Base-by-base conservation (phyloP, 2,797 vertebrate species). In the Limnodromus scolopaceus region DNA sequence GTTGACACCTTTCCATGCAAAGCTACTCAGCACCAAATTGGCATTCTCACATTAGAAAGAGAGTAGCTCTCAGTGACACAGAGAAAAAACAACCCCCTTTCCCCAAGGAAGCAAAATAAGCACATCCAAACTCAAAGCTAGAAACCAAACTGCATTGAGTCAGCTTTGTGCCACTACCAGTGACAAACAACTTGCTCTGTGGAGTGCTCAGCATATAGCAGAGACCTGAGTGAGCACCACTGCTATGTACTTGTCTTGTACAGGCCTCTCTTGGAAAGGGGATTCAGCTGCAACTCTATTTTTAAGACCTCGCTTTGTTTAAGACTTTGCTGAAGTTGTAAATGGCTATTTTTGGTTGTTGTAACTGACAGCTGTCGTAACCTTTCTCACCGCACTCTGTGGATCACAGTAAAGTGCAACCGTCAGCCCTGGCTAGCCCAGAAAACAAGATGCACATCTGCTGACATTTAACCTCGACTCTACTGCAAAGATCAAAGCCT, bases 131-230 rank as follows among this genome's bases (percentile, higher is more conserved):
- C 30, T 46, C 58, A 36, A 24, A 57, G 12, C 16, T 41, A 4
- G 75, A 61, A 70, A n/a, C 32, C 36, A 39, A 17, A 55, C 17
- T 45, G 27, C 32, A 7, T 0, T 0, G 19, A 24, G 53, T 17
- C 2, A 3, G 64, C 68, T 51, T 84, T 78, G 51, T 13, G 7
- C 27, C 38, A 2, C 36, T 27, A 0, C 17, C 46, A 24, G 69
- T 8, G 89, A 17, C 53, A 0, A 6, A 14, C 22, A 18, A 1
- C 41, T 49, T 0, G 1, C 16, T 74, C 38, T 72, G 65, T 0
- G 0, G 12, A 45, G 58, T 4, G n/a, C 39, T 80, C 32, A 36
- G 30, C 16, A 0, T 4, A 3, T 4, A 60, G 80, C 39, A 6
- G 1, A 23, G 7, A 18, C 39, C 54, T 13, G 45, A 20, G 54